These are phyloP conservation scores for Heliconius hermathena DNA, from an alignment of 1,140 invertebrate genomes.

Conservation along the genomic window DNA sequence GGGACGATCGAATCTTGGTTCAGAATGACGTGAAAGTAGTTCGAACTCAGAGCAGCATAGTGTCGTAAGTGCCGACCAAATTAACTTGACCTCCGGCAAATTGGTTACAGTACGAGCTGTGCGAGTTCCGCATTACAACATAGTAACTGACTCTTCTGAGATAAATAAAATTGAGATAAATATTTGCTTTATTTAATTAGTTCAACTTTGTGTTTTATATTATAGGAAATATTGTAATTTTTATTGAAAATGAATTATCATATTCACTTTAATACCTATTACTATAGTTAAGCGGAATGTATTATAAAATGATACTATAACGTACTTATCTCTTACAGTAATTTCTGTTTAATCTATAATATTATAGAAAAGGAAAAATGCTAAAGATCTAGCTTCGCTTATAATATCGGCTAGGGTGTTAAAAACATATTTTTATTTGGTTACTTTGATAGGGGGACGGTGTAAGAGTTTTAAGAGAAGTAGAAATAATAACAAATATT, in stretches of 20 bases:
- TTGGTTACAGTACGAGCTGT: slow-evolving; percentile 35
- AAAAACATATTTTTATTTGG: no score
- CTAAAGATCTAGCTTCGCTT: no score
- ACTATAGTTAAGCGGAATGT: no score
- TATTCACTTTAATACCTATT: neutral
- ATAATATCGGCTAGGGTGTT: no score
- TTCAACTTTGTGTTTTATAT: neutral
- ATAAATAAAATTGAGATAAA: neutral
- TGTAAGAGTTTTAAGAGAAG: no score
- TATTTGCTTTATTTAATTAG: neutral
- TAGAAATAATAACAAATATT: no score
- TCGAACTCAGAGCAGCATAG: slow-evolving; percentile 68
- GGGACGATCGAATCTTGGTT: slow-evolving; percentile 28
- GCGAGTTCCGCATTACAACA: slow-evolving; percentile 21
- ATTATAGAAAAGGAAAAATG: no score
- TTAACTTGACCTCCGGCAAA: slow-evolving; percentile 52
- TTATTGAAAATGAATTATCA: neutral
- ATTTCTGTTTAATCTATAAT: no score
- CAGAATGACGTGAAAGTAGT: slow-evolving; percentile 71
- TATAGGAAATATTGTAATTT: neutral
- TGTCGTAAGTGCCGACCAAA: slow-evolving; percentile 68
- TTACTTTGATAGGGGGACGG: no score
- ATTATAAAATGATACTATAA: no score
- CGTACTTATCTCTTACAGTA: no score
- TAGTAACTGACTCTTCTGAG: neutral